Evolutionary conservation across 2,888 invertebrate genomes (phyloP), one percentile per base, ranked within the genome.

Genomic region (Eucera pruinosa): DNA sequence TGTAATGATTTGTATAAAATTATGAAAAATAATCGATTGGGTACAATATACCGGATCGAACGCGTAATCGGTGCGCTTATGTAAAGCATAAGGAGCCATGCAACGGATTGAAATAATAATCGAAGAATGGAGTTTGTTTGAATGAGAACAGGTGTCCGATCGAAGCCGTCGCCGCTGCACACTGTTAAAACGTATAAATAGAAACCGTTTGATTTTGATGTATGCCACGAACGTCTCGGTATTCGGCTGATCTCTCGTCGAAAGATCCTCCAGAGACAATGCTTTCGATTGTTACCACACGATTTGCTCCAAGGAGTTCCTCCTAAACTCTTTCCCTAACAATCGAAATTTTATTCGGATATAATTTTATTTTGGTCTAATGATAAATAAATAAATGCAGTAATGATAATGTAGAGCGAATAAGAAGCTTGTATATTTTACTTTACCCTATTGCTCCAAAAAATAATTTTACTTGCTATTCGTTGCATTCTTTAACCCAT

Each of bases 161-260:
- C 83, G 83, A 82, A 80, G 57, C 78, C 83, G 83, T 87, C 83
- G 86, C 82, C 85, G 72, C 62, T 69, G 83, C 82, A 71, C 76
- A 82, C 81, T 73, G 85, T 86, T 85, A 82, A 83, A 66, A 80
- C 78, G 87, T 90, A 89, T 89, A 89, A 90, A 90, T 90, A 90
- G 90, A 80, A 83, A 83, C 81, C 86, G 88, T 90, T 90, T 90
- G 90, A 90, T 90, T 90, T 90, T 90, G 90, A 90, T 83, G 88
- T 88, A 87, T 85, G 86, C 85, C 78, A 86, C 81, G 82, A 81
- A 83, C 86, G 79, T 72, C 80, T 77, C 72, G 87, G 87, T 86
- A 88, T 89, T 88, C 84, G 81, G 68, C 79, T 69, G 81, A 78
- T 83, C 81, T 75, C 80, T 70, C 73, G 62, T 41, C 52, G 61